phyloP scores from a whole-genome alignment of 1,140 invertebrate species.

The Panulirus ornatus region DNA sequence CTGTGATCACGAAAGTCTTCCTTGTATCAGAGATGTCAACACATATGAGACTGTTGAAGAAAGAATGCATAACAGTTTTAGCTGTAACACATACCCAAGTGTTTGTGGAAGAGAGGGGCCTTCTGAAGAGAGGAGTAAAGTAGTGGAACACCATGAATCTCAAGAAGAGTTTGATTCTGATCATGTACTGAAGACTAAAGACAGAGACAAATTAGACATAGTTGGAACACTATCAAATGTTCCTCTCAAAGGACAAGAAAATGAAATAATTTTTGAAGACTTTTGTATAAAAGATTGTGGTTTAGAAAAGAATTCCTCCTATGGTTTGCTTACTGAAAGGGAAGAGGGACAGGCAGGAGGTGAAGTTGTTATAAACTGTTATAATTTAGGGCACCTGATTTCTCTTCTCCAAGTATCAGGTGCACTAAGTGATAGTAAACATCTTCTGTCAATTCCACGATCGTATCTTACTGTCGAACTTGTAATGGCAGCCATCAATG shows the following conservation, averaged over 20 bases:
- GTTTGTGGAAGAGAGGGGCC: too few species aligned
- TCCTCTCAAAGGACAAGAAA: not conserved
- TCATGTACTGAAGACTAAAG: not conserved
- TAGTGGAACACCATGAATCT: too few species aligned
- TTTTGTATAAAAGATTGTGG: not conserved
- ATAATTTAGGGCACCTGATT: not conserved
- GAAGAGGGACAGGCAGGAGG: not conserved
- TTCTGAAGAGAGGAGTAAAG: too few species aligned
- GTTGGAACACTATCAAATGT: not conserved
- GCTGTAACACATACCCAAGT: too few species aligned
- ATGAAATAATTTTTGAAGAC: not conserved
- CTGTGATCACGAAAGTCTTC: too few species aligned
- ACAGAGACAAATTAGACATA: not conserved
- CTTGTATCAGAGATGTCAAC: too few species aligned
- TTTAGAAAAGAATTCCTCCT: not conserved
- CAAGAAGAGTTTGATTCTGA: too few species aligned
- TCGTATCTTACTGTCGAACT: not conserved
- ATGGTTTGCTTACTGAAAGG: not conserved
- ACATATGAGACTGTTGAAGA: too few species aligned
- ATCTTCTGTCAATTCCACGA: not conserved
- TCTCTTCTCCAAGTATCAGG: conserved; percentile 3
- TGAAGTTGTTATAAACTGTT: not conserved
- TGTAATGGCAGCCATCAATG: conserved; percentile 22
- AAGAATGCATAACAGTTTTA: too few species aligned
- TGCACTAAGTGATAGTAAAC: not conserved